Evolutionary conservation across 2,113 vertebrate genomes (phyloP).

Genomic region (Leptocoma aspasia): DNA sequence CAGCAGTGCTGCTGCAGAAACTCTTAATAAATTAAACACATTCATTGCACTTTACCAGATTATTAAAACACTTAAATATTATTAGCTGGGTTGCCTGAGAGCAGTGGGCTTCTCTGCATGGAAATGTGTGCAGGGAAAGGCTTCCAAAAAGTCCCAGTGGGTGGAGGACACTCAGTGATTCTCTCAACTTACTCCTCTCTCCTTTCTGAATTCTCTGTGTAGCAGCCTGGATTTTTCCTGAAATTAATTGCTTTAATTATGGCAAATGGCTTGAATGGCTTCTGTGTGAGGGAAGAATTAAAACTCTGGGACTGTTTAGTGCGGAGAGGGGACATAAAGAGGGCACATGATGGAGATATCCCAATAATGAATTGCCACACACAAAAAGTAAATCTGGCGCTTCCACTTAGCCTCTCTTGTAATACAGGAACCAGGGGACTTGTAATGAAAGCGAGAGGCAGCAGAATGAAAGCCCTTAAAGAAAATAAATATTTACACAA

Average conservation of each 20-base stretch:
- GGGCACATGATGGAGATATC: conserved; percentile 27
- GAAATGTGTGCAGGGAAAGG: neutral
- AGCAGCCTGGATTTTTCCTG: neutral
- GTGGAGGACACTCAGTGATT: neutral
- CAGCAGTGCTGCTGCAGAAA: neutral
- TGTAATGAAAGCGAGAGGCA: conserved; percentile 3
- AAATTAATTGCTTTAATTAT: conserved; percentile 67
- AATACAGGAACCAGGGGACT: conserved; percentile 29
- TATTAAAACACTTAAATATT: conserved; percentile 47
- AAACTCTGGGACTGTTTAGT: conserved; percentile 27
- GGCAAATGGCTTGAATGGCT: conserved; percentile 40
- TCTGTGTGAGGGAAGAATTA: conserved; percentile 34
- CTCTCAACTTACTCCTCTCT: neutral
- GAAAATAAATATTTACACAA: conserved; percentile 62
- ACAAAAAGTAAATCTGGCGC: conserved; percentile 42
- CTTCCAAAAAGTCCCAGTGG: neutral
- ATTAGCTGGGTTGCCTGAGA: neutral
- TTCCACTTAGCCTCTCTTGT: neutral
- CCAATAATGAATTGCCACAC: conserved; percentile 15
- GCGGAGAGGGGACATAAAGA: conserved; percentile 27
- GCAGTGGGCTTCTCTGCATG: neutral
- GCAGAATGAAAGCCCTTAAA: conserved; percentile 34
- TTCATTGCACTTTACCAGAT: neutral
- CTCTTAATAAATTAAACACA: conserved; percentile 19
- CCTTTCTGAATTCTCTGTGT: conserved; percentile 4